Evolutionary conservation across 2,113 vertebrate species (phyloP).

Genomic region (Oreochromis spilurus): DNA sequence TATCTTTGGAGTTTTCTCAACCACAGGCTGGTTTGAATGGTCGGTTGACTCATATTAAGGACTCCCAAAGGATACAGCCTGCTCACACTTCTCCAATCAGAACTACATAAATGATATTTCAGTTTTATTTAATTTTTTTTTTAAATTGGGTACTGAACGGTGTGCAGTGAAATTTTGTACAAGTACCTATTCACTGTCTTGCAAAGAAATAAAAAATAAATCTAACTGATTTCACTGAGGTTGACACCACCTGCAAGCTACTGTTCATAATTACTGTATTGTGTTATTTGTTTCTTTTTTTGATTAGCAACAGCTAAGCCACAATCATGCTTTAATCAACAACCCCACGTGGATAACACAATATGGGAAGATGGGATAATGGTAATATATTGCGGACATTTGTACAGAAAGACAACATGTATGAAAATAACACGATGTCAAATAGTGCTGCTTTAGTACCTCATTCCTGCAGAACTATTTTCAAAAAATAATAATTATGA

Average conservation of each 20-base stretch:
- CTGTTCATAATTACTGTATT: neutral
- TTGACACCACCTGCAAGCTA: neutral
- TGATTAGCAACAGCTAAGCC: neutral
- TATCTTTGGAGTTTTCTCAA: neutral
- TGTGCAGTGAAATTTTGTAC: neutral
- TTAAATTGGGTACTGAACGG: rapidly evolving
- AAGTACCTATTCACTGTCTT: neutral
- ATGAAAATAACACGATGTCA: neutral
- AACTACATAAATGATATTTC: neutral
- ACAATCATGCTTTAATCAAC: neutral
- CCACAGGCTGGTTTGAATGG: neutral
- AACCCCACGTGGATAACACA: neutral
- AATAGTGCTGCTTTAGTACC: neutral
- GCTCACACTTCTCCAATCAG: neutral
- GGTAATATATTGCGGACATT: neutral
- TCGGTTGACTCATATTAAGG: neutral
- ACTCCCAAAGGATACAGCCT: neutral
- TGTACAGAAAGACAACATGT: neutral
- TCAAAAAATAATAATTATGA: neutral
- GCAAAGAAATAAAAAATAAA: neutral
- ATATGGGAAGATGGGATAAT: neutral
- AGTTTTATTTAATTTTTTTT: neutral
- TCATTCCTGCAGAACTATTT: neutral
- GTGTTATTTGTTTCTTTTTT: neutral
- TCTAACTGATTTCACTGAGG: neutral